Conservation (phyloP, 2,113 vertebrate species). For the Penelope pileata region DNA sequence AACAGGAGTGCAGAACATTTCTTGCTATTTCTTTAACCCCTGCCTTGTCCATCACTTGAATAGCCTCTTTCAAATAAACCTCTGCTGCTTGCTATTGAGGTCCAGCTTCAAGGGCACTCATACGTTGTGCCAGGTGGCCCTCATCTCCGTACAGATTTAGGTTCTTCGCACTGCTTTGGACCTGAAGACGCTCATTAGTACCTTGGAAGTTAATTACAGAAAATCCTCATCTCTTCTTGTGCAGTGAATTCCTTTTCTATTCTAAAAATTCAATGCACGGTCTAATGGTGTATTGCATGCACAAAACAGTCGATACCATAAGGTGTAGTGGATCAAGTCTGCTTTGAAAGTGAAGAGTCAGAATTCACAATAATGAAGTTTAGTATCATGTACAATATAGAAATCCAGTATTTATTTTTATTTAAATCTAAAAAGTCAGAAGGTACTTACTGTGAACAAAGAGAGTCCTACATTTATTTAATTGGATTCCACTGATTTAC, state of each 20-base stretch:
- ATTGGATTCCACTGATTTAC: not conserved
- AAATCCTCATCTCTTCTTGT: not conserved
- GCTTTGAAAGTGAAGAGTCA: not conserved
- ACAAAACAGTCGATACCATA: not conserved
- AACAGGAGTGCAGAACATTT: not conserved
- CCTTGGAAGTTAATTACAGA: not conserved
- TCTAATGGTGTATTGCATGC: not conserved
- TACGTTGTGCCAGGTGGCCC: not conserved
- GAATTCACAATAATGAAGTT: not conserved
- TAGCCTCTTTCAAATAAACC: not conserved
- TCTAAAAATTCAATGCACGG: rapidly evolving
- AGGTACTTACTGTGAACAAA: not conserved
- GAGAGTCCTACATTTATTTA: not conserved
- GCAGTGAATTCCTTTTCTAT: not conserved
- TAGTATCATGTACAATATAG: not conserved
- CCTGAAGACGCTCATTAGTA: not conserved
- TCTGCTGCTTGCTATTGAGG: not conserved
- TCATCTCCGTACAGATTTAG: rapidly evolving
- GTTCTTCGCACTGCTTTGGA: not conserved
- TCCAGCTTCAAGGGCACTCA: not conserved
- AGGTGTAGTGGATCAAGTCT: not conserved
- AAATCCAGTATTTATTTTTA: not conserved
- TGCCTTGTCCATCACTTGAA: not conserved
- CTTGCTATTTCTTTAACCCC: not conserved
- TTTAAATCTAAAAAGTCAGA: not conserved